Conservation (phyloP, 2,113 vertebrate genomes). For the Pavo muticus region DNA sequence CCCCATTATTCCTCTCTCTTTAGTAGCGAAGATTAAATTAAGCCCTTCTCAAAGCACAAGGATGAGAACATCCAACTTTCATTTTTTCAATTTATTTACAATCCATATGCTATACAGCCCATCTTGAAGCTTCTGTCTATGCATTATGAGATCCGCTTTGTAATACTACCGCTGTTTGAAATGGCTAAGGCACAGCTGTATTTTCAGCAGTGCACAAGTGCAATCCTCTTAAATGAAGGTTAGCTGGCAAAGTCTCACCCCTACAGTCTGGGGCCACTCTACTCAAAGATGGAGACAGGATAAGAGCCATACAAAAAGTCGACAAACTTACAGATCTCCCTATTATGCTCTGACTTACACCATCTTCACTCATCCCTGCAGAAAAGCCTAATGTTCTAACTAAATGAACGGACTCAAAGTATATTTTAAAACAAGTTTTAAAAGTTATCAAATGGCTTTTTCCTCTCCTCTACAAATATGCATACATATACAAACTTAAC, state of each 20-base stretch:
- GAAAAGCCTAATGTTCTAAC: not conserved
- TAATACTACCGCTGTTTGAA: not conserved
- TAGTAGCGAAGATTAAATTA: slow-evolving; percentile 64
- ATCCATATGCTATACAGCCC: not conserved
- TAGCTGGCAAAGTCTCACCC: not conserved
- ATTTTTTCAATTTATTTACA: slow-evolving; percentile 37
- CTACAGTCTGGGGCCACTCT: not conserved
- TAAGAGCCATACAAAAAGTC: not conserved
- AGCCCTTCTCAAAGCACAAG: slow-evolving; percentile 54
- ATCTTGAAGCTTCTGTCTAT: not conserved
- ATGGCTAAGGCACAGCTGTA: not conserved
- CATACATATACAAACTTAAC: not conserved
- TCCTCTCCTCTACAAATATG: not conserved
- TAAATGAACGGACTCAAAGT: not conserved
- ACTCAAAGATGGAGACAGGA: not conserved
- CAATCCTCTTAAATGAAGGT: not conserved
- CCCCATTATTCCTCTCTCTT: slow-evolving; percentile 55
- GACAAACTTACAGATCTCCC: not conserved
- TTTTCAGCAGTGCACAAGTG: not conserved
- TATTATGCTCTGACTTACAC: not conserved
- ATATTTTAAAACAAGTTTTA: not conserved
- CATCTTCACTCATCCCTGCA: not conserved
- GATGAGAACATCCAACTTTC: slow-evolving; percentile 24
- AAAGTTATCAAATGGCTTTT: not conserved
- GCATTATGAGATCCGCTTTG: not conserved